Conservation (phyloP, 2,888 invertebrate species). For the Temnothorax unifasciatus region DNA sequence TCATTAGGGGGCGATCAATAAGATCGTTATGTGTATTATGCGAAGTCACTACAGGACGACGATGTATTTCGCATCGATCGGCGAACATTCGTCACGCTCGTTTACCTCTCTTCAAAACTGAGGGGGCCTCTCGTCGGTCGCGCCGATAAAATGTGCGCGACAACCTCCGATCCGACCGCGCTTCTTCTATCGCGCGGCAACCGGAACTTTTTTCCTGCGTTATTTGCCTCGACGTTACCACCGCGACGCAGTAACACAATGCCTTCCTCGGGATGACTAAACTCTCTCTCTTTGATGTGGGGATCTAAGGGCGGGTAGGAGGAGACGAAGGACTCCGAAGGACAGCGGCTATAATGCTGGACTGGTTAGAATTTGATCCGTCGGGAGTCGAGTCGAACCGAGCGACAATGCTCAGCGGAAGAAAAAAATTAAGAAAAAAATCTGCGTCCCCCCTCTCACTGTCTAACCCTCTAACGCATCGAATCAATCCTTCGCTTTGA, state of each 20-base stretch:
- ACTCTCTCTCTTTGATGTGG: constrained; percentile 72
- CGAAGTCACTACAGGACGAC: constrained; percentile 29
- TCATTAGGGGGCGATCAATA: constrained; percentile 41
- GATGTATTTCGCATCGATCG: constrained; percentile 45
- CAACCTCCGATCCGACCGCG: constrained; percentile 41
- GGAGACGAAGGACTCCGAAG: constrained; percentile 80
- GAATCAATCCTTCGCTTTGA: constrained; percentile 23
- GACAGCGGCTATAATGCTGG: constrained; percentile 84
- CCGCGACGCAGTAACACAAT: constrained; percentile 79
- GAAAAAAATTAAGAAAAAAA: constrained; percentile 68
- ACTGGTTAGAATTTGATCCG: constrained; percentile 86
- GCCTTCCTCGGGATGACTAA: constrained; percentile 80
- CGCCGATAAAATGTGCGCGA: constrained; percentile 61
- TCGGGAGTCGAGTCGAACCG: constrained; percentile 83
- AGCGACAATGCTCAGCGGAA: constrained; percentile 80
- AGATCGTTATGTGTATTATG: constrained; percentile 47
- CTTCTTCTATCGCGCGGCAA: constrained; percentile 64
- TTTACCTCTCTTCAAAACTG: constrained; percentile 48
- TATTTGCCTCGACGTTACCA: constrained; percentile 71
- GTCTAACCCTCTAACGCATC: constrained; percentile 52
- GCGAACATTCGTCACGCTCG: constrained; percentile 58
- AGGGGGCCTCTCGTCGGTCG: constrained; percentile 52
- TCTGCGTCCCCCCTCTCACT: constrained; percentile 58
- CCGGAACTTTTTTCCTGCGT: constrained; percentile 43
- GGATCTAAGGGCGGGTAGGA: constrained; percentile 71